A percentile compares a stretch with the other conserved stretches of the same genome.
phyloP scores from a whole-genome alignment of 2,888 invertebrate genomes.

The Drosophila tripunctata region DNA sequence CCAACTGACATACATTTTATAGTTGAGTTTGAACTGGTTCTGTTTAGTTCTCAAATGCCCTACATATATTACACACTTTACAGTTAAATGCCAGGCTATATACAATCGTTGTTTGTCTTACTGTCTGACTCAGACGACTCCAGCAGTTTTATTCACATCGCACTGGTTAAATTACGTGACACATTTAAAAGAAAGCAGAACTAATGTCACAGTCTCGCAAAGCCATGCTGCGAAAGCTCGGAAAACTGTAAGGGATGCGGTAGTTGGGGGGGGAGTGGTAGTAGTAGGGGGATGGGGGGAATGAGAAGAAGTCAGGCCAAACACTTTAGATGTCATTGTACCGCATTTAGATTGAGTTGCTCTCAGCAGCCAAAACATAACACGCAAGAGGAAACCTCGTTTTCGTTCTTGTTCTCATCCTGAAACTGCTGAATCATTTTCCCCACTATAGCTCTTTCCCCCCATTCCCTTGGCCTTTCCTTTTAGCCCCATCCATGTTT shows the following conservation, averaged over 20 bases:
- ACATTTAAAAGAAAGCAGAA: conserved; percentile 78
- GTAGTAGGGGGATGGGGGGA: background rate
- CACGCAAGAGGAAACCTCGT: conserved; percentile 47
- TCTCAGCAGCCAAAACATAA: conserved; percentile 77
- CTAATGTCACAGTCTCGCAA: conserved; percentile 61
- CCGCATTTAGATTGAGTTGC: conserved; percentile 82
- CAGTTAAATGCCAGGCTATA: conserved; percentile 75
- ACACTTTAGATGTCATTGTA: conserved; percentile 80
- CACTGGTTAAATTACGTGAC: conserved; percentile 72
- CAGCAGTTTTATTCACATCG: conserved; percentile 1
- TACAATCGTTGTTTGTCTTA: conserved; percentile 56
- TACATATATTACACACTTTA: conserved; percentile 65
- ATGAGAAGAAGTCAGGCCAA: conserved; percentile 58
- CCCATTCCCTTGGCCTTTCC: too few species aligned
- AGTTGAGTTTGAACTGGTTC: conserved; percentile 22
- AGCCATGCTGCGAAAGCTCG: conserved; percentile 21
- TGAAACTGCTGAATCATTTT: conserved; percentile 9
- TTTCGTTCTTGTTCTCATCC: conserved; percentile 4
- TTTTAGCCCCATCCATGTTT: background rate
- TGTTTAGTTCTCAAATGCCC: conserved; percentile 60
- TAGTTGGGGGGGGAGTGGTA: conserved; percentile 21
- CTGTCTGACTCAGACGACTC: conserved; percentile 8
- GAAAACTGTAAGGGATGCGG: background rate
- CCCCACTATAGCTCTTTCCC: background rate
- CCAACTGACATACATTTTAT: conserved; percentile 67